Base-by-base conservation (phyloP, 53 echinoderm and acorn worm species). In the Temnopleurus reevesii region DNA sequence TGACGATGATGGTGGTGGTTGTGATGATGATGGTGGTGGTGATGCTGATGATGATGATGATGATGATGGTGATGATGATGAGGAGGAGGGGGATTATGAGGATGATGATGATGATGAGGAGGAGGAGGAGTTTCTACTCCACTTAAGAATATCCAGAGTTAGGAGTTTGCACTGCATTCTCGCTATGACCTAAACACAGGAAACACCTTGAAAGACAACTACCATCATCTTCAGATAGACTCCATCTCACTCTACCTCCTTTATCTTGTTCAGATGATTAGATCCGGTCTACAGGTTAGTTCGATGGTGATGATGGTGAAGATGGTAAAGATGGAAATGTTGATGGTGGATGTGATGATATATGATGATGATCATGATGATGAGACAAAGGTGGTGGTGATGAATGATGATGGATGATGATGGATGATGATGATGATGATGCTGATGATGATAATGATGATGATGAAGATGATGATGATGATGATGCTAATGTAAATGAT, bases 251-350 rank as follows among this genome's bases (percentile, higher is more conserved):
- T 96, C n/a, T 96, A 89, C 81, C 41, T 96, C 12, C 77, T 96
- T n/a, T 96, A 92, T 38, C 90, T 96, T 31, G 95, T 94, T 8
- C 97, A 96, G 84, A 96, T 96, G 97, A 93, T 96, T 44, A 89
- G 92, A 27, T 96, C 97, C 5, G 97, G 97, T 0, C 58, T 96
- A 17, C 97, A 96, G 93, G 97, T 96, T 59, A 59, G n/a, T n/a
- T n/a, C n/a, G n/a, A n/a, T n/a, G n/a, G n/a, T n/a, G n/a, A n/a
- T n/a, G 53, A n/a, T n/a, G n/a, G n/a, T n/a, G n/a, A n/a, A n/a
- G 5, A 49, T 49, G 49, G 4, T 1, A 13, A 13, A 49, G 49
- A 12, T 8, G 49, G 49, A 1, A 7, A 12, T 49, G 49, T 49
- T 49, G 38, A 29, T 81, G 29, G 17, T 51, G 81, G 18, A 24